Evolutionary conservation across 1,140 invertebrate genomes (phyloP).

Genomic region (Lepidurus apus): DNA sequence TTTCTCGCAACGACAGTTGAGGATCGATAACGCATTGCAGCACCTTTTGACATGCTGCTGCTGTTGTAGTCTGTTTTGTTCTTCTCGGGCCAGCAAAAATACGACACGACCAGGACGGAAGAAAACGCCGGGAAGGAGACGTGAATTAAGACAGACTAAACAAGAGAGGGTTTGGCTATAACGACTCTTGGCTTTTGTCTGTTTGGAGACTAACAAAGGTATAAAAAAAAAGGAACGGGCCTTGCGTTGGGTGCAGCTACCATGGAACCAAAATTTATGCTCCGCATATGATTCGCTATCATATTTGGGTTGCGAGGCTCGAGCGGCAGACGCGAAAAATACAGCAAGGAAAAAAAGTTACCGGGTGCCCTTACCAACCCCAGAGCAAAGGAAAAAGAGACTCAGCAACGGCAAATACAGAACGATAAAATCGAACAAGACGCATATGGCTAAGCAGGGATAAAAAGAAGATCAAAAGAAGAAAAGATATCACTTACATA

Average conservation of each 20-base stretch:
- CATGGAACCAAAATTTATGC: neutral
- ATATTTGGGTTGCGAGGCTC: neutral
- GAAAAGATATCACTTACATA: neutral
- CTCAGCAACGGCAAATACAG: neutral
- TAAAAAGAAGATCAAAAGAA: neutral
- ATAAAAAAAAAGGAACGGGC: neutral
- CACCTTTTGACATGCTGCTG: neutral
- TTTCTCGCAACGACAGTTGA: neutral
- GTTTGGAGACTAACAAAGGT: neutral
- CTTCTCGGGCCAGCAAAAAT: neutral
- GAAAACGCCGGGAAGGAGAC: neutral
- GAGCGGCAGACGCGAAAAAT: neutral
- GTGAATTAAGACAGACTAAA: neutral
- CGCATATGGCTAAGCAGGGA: neutral
- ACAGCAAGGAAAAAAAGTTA: neutral
- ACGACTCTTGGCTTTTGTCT: neutral
- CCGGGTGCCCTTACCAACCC: neutral
- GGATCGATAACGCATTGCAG: neutral
- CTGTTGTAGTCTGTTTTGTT: neutral
- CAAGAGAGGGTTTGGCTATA: neutral
- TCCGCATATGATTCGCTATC: neutral
- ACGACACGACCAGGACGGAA: constrained; percentile 8
- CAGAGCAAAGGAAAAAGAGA: neutral
- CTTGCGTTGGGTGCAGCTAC: neutral
- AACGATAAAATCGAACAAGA: neutral